A percentile compares a stretch with the other conserved stretches of the same genome.
Conservation (phyloP, 2,113 vertebrate species). For the Suncus etruscus region DNA sequence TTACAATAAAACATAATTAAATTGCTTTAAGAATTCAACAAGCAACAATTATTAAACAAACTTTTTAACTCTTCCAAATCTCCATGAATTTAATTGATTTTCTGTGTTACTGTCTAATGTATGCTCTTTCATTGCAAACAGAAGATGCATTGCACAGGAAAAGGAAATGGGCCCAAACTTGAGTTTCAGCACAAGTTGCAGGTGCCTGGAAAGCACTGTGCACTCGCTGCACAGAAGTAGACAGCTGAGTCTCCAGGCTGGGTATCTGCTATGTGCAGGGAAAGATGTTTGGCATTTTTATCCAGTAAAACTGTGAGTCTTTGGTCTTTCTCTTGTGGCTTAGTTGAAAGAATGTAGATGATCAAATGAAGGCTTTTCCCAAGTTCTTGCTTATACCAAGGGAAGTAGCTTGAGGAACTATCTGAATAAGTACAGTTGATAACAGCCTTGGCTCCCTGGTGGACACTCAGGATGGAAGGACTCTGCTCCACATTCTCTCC, state of each 20-base stretch:
- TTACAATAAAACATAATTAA: background rate
- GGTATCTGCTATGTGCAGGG: background rate
- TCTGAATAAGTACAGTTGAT: constrained; percentile 42
- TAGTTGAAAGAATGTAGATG: background rate
- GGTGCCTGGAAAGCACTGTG: constrained; percentile 11
- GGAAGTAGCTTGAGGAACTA: rapidly evolving
- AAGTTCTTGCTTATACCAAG: constrained; percentile 67
- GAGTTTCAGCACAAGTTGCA: background rate
- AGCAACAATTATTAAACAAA: too few species aligned
- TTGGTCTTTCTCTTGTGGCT: rapidly evolving
- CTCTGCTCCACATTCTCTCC: background rate
- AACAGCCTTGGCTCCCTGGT: background rate
- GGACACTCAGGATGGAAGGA: background rate
- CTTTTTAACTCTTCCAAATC: too few species aligned
- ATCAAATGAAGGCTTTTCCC: background rate
- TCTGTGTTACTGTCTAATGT: too few species aligned
- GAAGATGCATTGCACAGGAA: too few species aligned
- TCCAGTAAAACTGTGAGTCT: background rate
- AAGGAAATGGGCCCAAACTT: too few species aligned
- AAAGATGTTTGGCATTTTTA: rapidly evolving
- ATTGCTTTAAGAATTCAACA: background rate
- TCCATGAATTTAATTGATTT: too few species aligned
- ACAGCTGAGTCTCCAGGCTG: constrained; percentile 44
- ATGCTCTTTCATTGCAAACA: too few species aligned
- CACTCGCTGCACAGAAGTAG: constrained; percentile 33